These are phyloP conservation scores for Pholis gunnellus DNA, from an alignment of 2,113 vertebrate species.

Conservation along the genomic window DNA sequence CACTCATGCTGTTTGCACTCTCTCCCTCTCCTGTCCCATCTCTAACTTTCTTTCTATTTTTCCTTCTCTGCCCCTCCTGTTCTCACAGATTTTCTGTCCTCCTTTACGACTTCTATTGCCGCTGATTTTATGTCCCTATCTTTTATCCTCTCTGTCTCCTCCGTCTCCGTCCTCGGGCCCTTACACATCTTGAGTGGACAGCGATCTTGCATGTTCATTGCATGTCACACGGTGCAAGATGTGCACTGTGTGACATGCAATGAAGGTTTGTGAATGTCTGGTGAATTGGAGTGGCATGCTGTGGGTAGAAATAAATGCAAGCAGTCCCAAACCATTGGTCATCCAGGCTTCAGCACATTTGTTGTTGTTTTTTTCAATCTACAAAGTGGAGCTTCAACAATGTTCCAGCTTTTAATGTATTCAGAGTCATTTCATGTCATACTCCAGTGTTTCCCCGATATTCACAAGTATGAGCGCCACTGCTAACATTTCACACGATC, in stretches of 20 bases:
- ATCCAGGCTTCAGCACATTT: not conserved
- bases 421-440: not conserved
- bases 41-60: not conserved
- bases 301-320: not conserved
- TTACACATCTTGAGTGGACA: not conserved
- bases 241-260: not conserved
- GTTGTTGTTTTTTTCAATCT: not conserved
- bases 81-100: not conserved
- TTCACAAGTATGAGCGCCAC: no score
- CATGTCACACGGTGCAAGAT: constrained; percentile 11
- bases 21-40: not conserved
- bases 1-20: constrained; percentile 1
- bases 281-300: not conserved
- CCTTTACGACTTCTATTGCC: not conserved
- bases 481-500: not conserved
- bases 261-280: not conserved
- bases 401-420: not conserved
- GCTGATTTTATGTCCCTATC: not conserved
- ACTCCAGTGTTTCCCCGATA: not conserved
- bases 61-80: not conserved
- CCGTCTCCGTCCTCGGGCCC: not conserved
- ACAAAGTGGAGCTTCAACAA: not conserved
- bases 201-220: not conserved
- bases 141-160: not conserved
- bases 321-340: constrained; percentile 2